Conservation (phyloP, 2,797 vertebrate species). For the Notolabrus celidotus region DNA sequence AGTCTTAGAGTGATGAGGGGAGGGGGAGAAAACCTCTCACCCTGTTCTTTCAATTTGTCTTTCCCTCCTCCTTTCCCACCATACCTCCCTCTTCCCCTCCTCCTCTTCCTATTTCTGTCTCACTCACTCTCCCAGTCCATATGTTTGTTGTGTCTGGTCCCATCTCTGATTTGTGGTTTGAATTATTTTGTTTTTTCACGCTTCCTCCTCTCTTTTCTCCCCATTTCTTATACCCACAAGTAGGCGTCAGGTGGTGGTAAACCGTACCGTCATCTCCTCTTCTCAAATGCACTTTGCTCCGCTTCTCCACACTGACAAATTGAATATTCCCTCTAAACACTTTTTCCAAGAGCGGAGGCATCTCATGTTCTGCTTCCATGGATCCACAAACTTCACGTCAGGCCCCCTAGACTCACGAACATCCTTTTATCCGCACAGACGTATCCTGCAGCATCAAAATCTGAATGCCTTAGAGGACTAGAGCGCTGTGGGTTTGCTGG, state of each 20-base stretch:
- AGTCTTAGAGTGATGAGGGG: slow-evolving; percentile 76
- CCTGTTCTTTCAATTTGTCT: slow-evolving; percentile 74
- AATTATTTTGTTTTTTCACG: slow-evolving; percentile 30
- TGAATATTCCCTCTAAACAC: slow-evolving; percentile 71
- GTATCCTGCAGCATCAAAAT: slow-evolving; percentile 26
- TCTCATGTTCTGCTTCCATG: slow-evolving; percentile 59
- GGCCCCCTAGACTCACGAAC: slow-evolving; percentile 34
- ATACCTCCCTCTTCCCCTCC: slow-evolving; percentile 7
- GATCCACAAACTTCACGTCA: slow-evolving; percentile 45
- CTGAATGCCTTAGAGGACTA: neutral
- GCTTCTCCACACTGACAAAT: slow-evolving; percentile 66
- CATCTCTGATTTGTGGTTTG: slow-evolving; percentile 27
- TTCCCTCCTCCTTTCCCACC: slow-evolving; percentile 33
- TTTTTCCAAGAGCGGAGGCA: slow-evolving; percentile 51
- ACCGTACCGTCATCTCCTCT: slow-evolving; percentile 52
- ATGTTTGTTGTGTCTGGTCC: slow-evolving; percentile 25
- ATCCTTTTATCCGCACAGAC: slow-evolving; percentile 40
- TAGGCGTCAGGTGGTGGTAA: slow-evolving; percentile 52
- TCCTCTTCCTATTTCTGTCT: too few relatives aligned
- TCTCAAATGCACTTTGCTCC: slow-evolving; percentile 57
- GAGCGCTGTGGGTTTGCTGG: neutral
- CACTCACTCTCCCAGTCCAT: neutral
- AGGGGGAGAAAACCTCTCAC: slow-evolving; percentile 75
- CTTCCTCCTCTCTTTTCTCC: neutral
- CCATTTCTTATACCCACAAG: slow-evolving; percentile 31